These are phyloP conservation scores for Drosophila dunni DNA, from an alignment of 1,140 invertebrate genomes.

Conservation along the genomic window DNA sequence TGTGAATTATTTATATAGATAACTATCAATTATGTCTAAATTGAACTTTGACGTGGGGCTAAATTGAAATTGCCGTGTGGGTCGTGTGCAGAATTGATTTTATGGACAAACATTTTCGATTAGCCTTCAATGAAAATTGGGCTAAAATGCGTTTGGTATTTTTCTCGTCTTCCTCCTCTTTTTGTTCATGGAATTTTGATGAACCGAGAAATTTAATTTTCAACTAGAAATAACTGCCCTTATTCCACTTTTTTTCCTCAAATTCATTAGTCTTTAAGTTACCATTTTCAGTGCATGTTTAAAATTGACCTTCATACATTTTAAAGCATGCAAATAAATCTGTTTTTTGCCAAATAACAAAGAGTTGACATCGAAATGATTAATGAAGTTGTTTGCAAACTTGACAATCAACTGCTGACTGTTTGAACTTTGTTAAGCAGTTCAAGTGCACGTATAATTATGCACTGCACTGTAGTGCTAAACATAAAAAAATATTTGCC, in stretches of 20 bases:
- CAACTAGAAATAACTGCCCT: too few species aligned
- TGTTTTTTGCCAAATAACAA: not conserved
- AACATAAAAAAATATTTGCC: not conserved
- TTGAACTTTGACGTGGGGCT: slow-evolving; percentile 70
- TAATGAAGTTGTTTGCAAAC: not conserved
- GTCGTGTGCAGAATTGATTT: slow-evolving; percentile 52
- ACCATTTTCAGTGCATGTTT: too few species aligned
- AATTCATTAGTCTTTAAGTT: too few species aligned
- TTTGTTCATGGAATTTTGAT: too few species aligned
- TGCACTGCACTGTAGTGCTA: not conserved
- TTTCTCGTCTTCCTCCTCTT: too few species aligned
- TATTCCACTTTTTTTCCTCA: too few species aligned
- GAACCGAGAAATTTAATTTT: too few species aligned
- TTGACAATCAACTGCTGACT: not conserved
- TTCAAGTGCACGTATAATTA: not conserved
- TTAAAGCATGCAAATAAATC: too few species aligned
- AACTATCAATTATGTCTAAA: slow-evolving; percentile 75
- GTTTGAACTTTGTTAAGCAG: slow-evolving; percentile 8
- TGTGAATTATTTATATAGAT: slow-evolving; percentile 1
- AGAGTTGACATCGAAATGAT: not conserved
- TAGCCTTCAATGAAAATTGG: not conserved
- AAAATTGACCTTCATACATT: too few species aligned
- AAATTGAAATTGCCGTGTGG: slow-evolving; percentile 39
- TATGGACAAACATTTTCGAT: not conserved
- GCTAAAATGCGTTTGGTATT: not conserved